Base-by-base conservation (phyloP, 1,140 invertebrate species). In the Physella acuta region DNA sequence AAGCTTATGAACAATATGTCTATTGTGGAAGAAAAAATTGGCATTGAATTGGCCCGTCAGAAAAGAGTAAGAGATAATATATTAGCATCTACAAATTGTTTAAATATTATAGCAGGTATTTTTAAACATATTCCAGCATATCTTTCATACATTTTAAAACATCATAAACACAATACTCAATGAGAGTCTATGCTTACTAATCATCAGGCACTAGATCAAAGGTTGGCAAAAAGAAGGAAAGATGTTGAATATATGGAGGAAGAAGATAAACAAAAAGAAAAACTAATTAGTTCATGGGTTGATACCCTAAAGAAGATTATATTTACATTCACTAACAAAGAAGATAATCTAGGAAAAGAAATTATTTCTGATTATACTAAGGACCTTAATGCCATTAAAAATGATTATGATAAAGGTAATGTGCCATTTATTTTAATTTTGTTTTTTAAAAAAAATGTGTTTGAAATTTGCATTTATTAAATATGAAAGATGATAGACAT, bases 311-410 rank as follows among this genome's bases (percentile, higher is more conserved):
- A 71, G 20, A 73, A 76, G 20, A 61, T 75, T 1, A 44, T 84
- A 1, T 63, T 61, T 3, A 68, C 71, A 8, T 52, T 80, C 62
- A 73, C 73, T 5, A 76, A 78, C 62, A 58, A 79, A 8, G 55
- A 65, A 2, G 78, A 81, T 39, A 77, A 73, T 63, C 77, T 81
- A 69, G 75, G 73, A 53, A 77, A 79, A 58, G 76, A 81, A 55
- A 59, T 81, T 36, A 68, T 81, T 14, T 67, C 75, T 37, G 70
- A 81, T 68, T 78, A 80, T 55, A 52, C 36, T 68, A 68, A 70
- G 20, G 75, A 79, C 44, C 34, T 79, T 26, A 31, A 70, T n/a
- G 65, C 71, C 28, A 33, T 77, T 4, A 64, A 75, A 33, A 71
- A 73, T 39, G 60, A 65, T 53, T 72, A 72, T 51, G 51, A 68